phyloP scores from a whole-genome alignment of 1,140 invertebrate species.

The Trinorchestia longiramus region DNA sequence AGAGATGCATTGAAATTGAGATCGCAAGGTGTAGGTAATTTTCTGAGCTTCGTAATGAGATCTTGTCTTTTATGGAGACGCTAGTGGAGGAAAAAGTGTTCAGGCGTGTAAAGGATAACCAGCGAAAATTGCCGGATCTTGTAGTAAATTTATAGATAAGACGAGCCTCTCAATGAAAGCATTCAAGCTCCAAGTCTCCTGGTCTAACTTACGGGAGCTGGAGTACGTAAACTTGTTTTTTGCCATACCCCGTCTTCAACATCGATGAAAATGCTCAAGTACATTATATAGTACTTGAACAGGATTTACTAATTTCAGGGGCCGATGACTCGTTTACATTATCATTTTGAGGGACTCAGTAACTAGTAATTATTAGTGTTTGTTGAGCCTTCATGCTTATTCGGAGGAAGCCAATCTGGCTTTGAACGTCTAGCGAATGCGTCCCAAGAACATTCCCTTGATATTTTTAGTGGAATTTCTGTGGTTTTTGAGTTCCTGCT shows the following conservation, averaged over 20 bases:
- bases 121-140: background rate
- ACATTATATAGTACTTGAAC: background rate
- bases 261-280: background rate
- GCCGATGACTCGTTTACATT: background rate
- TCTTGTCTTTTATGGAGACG: background rate
- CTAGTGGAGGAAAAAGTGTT: background rate
- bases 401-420: background rate
- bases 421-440: background rate
- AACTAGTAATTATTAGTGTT: background rate
- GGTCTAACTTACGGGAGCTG: background rate
- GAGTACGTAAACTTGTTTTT: background rate
- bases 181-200: background rate
- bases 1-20: background rate
- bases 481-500: background rate
- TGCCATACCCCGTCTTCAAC: too few species aligned
- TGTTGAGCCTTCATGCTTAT: background rate
- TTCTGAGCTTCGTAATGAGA: background rate
- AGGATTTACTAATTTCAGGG: background rate
- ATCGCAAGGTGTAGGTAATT: background rate
- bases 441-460: background rate
- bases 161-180: background rate
- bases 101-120: background rate
- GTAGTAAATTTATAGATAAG: background rate
- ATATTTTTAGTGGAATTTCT: background rate
- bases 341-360: background rate